Evolutionary conservation across 2,113 vertebrate genomes (phyloP).

Genomic region (Seriola dumerili): DNA sequence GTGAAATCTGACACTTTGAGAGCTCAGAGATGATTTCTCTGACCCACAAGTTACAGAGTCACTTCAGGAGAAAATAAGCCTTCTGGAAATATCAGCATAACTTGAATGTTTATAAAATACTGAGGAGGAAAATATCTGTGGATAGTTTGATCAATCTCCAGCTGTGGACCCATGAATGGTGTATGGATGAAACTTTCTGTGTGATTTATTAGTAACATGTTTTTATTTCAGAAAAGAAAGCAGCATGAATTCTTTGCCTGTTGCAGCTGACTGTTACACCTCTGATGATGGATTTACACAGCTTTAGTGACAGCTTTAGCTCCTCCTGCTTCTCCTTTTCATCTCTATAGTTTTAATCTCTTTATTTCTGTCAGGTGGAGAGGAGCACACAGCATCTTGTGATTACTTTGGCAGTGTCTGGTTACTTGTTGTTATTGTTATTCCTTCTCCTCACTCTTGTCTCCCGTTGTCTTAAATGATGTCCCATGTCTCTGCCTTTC

Average conservation of each 20-base stretch:
- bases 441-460: conserved; percentile 22
- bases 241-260: background rate
- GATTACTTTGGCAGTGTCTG: conserved; percentile 18
- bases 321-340: conserved; percentile 3
- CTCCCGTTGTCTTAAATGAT: conserved; percentile 42
- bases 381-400: conserved; percentile 7
- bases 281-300: background rate
- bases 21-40: background rate
- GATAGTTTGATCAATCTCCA: background rate
- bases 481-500: conserved; percentile 42
- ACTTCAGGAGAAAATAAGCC: background rate
- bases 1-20: conserved; percentile 39
- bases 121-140: background rate
- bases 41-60: background rate
- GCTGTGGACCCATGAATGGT: background rate
- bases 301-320: background rate
- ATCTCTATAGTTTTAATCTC: conserved; percentile 12
- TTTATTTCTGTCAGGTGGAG: conserved; percentile 27
- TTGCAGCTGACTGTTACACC: background rate
- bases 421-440: conserved; percentile 14
- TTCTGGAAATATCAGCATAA: background rate
- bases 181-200: background rate
- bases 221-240: conserved; percentile 14
- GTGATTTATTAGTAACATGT: background rate
- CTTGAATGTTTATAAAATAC: background rate